Conservation (phyloP, 1,140 invertebrate genomes). For the Aplysia californica region DNA sequence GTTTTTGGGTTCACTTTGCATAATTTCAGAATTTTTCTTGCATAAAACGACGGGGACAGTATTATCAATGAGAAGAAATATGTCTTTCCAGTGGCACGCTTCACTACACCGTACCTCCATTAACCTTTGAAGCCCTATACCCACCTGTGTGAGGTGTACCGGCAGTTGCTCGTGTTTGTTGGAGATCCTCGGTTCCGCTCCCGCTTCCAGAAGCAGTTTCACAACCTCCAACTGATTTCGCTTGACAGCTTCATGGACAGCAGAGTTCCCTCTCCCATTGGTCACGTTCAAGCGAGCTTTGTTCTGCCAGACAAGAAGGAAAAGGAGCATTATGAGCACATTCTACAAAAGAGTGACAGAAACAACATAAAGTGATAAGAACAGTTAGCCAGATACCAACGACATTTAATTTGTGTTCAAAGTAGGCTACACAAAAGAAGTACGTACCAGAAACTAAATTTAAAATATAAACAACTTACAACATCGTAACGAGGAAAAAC, state of each 20-base stretch:
- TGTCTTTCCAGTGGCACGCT: neutral
- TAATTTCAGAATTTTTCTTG: neutral
- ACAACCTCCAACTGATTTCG: slow-evolving; percentile 26
- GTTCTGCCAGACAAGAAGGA: slow-evolving; percentile 66
- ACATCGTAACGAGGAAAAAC: too few relatives aligned
- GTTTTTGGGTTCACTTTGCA: neutral
- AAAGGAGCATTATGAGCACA: too few relatives aligned
- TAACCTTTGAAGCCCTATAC: too few relatives aligned
- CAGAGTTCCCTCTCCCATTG: slow-evolving; percentile 83
- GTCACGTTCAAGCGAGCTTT: slow-evolving; percentile 79
- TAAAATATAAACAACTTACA: too few relatives aligned
- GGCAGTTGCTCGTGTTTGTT: slow-evolving; percentile 39
- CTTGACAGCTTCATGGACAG: slow-evolving; percentile 79
- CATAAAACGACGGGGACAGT: neutral
- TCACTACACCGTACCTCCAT: too few relatives aligned
- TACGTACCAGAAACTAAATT: too few relatives aligned
- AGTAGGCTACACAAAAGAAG: too few relatives aligned
- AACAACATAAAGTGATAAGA: too few relatives aligned
- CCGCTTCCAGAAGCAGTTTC: slow-evolving; percentile 33
- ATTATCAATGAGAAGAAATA: neutral
- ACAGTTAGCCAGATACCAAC: too few relatives aligned
- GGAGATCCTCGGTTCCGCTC: slow-evolving; percentile 31
- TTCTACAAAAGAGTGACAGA: too few relatives aligned
- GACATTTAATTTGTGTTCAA: too few relatives aligned
- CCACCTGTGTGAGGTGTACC: neutral